These are phyloP conservation scores for Drosophila nebulosa DNA, from an alignment of 1,140 invertebrate genomes.

Conservation along the genomic window DNA sequence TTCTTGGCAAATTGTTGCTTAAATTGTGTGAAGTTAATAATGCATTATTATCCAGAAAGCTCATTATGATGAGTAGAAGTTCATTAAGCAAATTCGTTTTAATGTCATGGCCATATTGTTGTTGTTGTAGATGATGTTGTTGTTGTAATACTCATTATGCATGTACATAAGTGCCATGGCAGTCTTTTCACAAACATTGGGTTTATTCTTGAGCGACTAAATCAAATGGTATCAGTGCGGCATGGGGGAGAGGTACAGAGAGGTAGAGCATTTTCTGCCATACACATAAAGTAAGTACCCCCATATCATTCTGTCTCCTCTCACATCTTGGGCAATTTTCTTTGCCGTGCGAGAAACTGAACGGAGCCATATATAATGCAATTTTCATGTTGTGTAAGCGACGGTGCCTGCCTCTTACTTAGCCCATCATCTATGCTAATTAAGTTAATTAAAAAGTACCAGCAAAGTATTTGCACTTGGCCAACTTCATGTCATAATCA, in stretches of 20 bases:
- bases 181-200: not conserved
- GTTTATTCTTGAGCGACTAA: not conserved
- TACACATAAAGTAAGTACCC: not conserved
- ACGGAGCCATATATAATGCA: slow-evolving; percentile 50
- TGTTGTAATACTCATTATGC: slow-evolving; percentile 1
- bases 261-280: not conserved
- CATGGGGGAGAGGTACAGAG: not conserved
- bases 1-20: not conserved
- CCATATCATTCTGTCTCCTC: not conserved
- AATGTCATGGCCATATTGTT: not conserved
- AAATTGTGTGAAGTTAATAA: not conserved
- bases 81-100: not conserved
- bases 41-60: not conserved
- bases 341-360: slow-evolving; percentile 13
- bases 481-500: slow-evolving; percentile 78
- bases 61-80: not conserved
- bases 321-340: not conserved
- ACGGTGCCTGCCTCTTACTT: slow-evolving; percentile 42
- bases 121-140: not conserved
- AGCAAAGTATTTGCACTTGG: slow-evolving; percentile 78
- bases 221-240: not conserved
- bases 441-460: slow-evolving; percentile 78
- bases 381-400: slow-evolving; percentile 76
- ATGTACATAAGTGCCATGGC: not conserved
- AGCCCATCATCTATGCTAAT: slow-evolving; percentile 76